Evolutionary conservation across 64 coral and sea anemone genomes (phyloP), one percentile per base, ranked within the genome.

Genomic region (Montipora foliosa): DNA sequence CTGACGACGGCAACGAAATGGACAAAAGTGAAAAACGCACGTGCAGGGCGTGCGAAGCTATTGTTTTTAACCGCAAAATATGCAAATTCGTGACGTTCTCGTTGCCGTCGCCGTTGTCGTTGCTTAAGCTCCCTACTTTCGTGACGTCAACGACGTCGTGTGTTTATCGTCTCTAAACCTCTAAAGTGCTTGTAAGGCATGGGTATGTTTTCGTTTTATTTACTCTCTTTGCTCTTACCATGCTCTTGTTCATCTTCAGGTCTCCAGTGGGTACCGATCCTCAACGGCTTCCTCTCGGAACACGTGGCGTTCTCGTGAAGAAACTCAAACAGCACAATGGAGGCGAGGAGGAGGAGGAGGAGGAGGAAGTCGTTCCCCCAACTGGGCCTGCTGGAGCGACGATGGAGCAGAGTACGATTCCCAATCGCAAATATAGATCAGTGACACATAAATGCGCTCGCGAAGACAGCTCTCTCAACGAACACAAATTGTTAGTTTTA

Each of bases 211-310:
- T 20, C 20, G 52, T 6, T 61, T 64, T 16, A 12, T 77, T 22
- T 62, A 6, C 16, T 12, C 76, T 19, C 11, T 10, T 83, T 60
- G 16, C 20, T 49, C 55, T 92, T 57, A 72, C 17, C 6, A 58
- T 52, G 14, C 67, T 88, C 20, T 84, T 76, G 16, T 89, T 83
- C 16, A 24, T 94, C 62, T 20, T 25, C 74, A 98, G 96, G 87
- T 88, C 79, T 92, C 93, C 75, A 95, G 93, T 82, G 96, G 96
- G 16, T 98, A 98, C 74, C 93, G 96, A n/a, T 95, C 84, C 21
- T 89, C 95, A 8, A 79, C 91, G 61, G 87, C 86, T 8, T 96
- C 95, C 22, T 96, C 92, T 16, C 88, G 85, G 17, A 52, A 88
- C 82, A 84, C 93, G 14, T 89, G 93, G 67, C 96, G 88, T 44